These are phyloP conservation scores for Leucozona laternaria DNA, from an alignment of 2,888 invertebrate genomes.

Conservation along the genomic window DNA sequence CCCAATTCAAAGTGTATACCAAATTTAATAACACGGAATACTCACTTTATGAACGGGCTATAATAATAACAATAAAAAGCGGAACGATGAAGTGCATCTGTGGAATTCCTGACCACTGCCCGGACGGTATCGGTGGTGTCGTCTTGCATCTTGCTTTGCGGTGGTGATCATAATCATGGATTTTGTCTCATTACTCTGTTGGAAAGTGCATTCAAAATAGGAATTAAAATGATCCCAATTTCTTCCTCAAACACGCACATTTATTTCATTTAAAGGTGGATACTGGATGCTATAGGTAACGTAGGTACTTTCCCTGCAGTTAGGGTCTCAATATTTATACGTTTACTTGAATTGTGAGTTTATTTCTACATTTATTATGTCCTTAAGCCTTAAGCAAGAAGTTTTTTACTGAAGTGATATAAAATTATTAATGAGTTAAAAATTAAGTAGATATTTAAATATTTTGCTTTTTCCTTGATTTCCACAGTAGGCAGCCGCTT, in stretches of 20 bases:
- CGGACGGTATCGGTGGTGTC: constrained; percentile 4
- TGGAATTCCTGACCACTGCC: constrained; percentile 40
- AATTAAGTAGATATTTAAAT: no score
- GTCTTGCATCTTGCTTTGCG: constrained; percentile 30
- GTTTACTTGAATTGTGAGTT: neutral
- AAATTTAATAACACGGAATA: constrained; percentile 50
- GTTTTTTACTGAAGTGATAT: no score
- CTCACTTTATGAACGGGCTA: constrained; percentile 59
- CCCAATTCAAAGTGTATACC: constrained; percentile 72
- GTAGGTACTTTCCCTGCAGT: neutral
- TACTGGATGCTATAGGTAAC: neutral
- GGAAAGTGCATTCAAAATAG: constrained; percentile 52
- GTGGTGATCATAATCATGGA: constrained; percentile 56
- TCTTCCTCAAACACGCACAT: constrained; percentile 43
- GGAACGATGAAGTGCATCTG: constrained; percentile 51
- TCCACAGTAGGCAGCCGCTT: no score
- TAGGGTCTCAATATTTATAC: neutral
- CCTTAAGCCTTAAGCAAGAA: no score
- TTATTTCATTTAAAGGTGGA: constrained; percentile 29
- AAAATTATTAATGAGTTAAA: no score
- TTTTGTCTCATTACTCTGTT: constrained; percentile 15
- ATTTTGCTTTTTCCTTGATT: no score
- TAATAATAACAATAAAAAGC: constrained; percentile 69
- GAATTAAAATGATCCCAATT: constrained; percentile 48
- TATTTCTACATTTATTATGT: neutral